These are phyloP conservation scores for Deladenus siricidicola DNA, from an alignment of 2,888 invertebrate species.

Conservation along the genomic window DNA sequence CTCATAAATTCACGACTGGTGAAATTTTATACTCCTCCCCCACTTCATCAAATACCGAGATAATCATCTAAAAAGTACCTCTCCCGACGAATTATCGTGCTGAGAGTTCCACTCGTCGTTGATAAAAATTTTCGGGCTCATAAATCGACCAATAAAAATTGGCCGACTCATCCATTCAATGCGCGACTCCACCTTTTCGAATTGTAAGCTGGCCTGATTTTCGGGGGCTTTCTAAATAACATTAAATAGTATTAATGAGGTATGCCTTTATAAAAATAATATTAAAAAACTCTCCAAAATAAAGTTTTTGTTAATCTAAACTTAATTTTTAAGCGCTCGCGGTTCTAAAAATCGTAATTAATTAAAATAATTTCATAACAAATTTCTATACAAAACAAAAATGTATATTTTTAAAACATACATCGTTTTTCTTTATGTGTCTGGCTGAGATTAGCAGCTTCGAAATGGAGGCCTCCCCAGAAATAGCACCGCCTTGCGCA, in stretches of 20 bases:
- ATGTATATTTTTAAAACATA: constrained; percentile 2
- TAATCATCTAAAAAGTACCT: too few relatives aligned
- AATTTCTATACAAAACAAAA: too few relatives aligned
- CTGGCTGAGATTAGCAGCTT: constrained; percentile 63
- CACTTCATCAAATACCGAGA: too few relatives aligned
- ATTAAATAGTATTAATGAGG: too few relatives aligned
- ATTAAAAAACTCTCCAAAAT: too few relatives aligned
- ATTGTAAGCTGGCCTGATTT: constrained; percentile 32
- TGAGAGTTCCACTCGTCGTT: constrained; percentile 27
- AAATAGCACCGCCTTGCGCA: constrained; percentile 93
- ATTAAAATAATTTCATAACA: too few relatives aligned
- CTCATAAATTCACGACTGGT: too few relatives aligned
- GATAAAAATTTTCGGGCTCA: constrained; percentile 18
- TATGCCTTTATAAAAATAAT: too few relatives aligned
- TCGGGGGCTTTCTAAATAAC: constrained; percentile 33
- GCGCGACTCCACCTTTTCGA: constrained; percentile 59
- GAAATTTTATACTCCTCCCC: too few relatives aligned
- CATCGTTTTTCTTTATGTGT: constrained; percentile 19
- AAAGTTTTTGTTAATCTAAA: too few relatives aligned
- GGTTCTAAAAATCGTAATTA: too few relatives aligned
- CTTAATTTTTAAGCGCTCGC: too few relatives aligned
- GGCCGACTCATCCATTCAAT: constrained; percentile 98
- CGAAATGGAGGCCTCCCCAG: constrained; percentile 83
- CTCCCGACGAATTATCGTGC: constrained; percentile 10
- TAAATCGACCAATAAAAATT: constrained; percentile 77